Conservation (phyloP, 2,797 vertebrate genomes). For the Falco novaeseelandiae region DNA sequence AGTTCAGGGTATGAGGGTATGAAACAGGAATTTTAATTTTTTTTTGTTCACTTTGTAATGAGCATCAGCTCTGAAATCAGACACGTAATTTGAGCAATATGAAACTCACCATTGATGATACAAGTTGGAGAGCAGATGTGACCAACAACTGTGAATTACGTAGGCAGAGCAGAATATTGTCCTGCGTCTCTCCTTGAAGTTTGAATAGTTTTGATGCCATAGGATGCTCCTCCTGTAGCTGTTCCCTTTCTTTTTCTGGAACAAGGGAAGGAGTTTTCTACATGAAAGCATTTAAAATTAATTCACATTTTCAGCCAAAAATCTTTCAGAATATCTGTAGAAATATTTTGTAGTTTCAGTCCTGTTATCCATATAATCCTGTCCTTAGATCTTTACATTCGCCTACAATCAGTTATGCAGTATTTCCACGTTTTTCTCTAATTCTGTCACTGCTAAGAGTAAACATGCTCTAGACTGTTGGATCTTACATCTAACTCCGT, state of each 20-base stretch:
- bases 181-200: not conserved
- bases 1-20: not conserved
- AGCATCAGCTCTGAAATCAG: not conserved
- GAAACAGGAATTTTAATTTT: not conserved
- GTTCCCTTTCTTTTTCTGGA: not conserved
- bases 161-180: not conserved
- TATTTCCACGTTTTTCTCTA: not conserved
- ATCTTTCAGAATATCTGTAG: not conserved
- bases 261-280: not conserved
- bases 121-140: not conserved
- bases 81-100: not conserved
- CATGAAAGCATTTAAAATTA: not conserved
- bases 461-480: not conserved
- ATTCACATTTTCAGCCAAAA: not conserved
- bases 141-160: not conserved
- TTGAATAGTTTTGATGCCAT: not conserved
- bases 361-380: not conserved
- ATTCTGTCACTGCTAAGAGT: not conserved
- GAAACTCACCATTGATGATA: not conserved
- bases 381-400: not conserved
- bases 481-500: not conserved
- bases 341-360: not conserved
- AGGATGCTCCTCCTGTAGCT: not conserved
- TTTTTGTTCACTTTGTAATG: not conserved
- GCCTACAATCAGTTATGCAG: not conserved